Evolutionary conservation across 1,140 invertebrate species (phyloP), one percentile per base, ranked within the genome.

Genomic region (Heliconius himera): DNA sequence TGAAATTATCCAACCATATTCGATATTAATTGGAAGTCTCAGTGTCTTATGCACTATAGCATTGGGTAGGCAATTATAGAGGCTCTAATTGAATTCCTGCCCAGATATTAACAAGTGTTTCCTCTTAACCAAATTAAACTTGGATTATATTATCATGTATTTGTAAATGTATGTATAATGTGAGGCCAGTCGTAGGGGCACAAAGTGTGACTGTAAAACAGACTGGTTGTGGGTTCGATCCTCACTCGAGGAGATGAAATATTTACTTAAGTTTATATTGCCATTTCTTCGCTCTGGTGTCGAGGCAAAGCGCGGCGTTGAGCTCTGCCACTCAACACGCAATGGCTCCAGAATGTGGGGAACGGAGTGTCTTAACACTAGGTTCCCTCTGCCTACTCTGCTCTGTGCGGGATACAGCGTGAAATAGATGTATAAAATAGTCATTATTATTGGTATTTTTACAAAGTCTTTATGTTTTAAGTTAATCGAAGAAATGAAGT

Each of bases 41-140:
- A 66, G 60, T 66, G 60, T 66, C 70, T 77, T 72, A 51, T 72
- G 76, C 76, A 77, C 70, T 72, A 41, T 33, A 20, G 76, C 70
- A 72, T 72, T 72, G 33, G 76, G 70, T 49, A 56, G 46, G 26
- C 36, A 77, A 72, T 77, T 77, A 77, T 46, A 54, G 76, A 46
- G 20, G 41, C 70, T 51, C 49, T 54, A 54, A 74, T 74, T 54
- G 73, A 74, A 74, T 74, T 74, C 73, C 73, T 56, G 54, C 11
- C 22, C 29, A 26, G 56, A 66, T 66, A 66, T 66, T 66, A 66
- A 66, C 56, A 66, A 66, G 56, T 66, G 56, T 66, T 66, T 66
- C 56, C 22, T 66, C 22, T 11, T 22, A 66, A 66, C 22, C 56
- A 66, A 66, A 66, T 66, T 56, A 56, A 56, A n/a, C n/a, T 66